Conservation (phyloP, 2,888 invertebrate species). For the Orthosia gracilis region DNA sequence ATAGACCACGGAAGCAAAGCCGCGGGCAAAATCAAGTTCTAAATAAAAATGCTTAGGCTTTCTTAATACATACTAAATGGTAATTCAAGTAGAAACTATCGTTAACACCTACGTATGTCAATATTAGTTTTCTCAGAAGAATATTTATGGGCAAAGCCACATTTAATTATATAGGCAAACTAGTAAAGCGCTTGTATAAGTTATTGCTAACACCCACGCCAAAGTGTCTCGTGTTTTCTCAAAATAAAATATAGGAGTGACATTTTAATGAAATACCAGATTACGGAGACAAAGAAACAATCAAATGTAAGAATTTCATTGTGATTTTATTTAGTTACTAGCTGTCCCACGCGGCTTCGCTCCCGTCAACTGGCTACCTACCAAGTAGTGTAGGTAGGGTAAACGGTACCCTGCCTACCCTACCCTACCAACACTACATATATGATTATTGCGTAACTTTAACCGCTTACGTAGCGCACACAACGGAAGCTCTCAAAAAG, state of each 20-base stretch:
- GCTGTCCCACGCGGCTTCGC: too few relatives aligned
- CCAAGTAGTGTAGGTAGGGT: too few relatives aligned
- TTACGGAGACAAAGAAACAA: conserved; percentile 19
- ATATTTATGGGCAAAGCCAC: neutral
- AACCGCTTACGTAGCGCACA: too few relatives aligned
- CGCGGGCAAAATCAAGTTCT: too few relatives aligned
- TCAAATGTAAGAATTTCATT: conserved; percentile 20
- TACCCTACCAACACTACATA: too few relatives aligned
- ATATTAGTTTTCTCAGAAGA: neutral
- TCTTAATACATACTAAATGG: neutral
- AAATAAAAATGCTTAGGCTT: neutral
- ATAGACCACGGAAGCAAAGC: too few relatives aligned
- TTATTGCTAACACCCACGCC: neutral
- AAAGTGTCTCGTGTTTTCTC: neutral
- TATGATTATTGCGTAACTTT: too few relatives aligned
- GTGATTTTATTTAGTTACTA: conserved; percentile 24
- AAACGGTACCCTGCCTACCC: too few relatives aligned
- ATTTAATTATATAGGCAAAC: neutral
- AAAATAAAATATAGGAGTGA: neutral
- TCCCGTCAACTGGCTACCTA: too few relatives aligned
- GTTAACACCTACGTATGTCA: neutral
- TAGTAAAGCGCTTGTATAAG: neutral
- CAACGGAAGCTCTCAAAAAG: too few relatives aligned
- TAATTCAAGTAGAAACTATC: neutral
- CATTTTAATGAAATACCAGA: conserved; percentile 25